Base-by-base conservation (phyloP, 2,888 invertebrate genomes). In the Zonitis immaculata region DNA sequence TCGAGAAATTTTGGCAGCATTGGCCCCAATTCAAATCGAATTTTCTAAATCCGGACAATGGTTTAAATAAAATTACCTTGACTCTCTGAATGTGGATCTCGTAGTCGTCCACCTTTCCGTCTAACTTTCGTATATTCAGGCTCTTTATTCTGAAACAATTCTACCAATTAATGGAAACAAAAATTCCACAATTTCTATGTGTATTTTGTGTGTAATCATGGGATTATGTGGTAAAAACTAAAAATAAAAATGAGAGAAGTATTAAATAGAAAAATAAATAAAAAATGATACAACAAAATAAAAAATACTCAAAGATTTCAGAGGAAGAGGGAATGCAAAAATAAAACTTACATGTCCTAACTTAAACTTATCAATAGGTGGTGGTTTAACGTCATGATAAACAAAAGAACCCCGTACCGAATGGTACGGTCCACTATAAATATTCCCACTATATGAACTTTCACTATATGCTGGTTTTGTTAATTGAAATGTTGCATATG, bases 401-500 rank as follows among this genome's bases (percentile, higher is more conserved):
- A 92, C 91, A 80, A 92, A 92, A 65, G 89, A 89, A 46, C 89
- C 89, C 57, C 89, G 82, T 62, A 91, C 89, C 59, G 89, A 89
- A 77, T 90, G 90, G 77, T 91, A 91, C 64, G 90, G 90, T 9
- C 90, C 90, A 74, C 89, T 89, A 76, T 90, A 91, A 47, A 91
- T 88, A 75, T 90, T 90, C 52, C 90, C 90, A 72, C 91, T 92
- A 79, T 92, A 92, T 48, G 91, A 91, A 75, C 91, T 92, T 77
- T 93, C 92, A 68, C 90, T 89, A 76, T 91, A 91, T 0, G 89
- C 84, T 22, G 73, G 71, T 68, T 92, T 91, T 54, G 91, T 89
- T 66, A 94, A 79, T 73, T 93, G 93, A 77, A 93, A 94, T 44
- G 93, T 94, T 51, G 93, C 93, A 77, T 94, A 93, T 1, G 93